These are phyloP conservation scores for Drosophila quasianomalipes DNA, from an alignment of 2,888 invertebrate species.

Conservation along the genomic window DNA sequence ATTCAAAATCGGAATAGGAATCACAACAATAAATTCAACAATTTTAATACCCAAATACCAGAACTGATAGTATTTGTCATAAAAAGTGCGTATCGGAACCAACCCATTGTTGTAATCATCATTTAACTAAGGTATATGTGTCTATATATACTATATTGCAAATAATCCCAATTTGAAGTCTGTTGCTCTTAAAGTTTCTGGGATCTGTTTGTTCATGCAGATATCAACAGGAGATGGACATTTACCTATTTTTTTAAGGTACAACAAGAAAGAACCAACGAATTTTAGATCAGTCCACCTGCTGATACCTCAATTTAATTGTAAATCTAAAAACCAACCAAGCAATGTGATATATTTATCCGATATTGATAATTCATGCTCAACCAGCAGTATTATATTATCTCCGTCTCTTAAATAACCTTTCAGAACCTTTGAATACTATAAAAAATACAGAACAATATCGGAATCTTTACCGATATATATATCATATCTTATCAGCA, in stretches of 20 bases:
- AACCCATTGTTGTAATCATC: too few relatives aligned
- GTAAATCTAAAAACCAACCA: background rate
- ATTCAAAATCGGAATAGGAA: background rate
- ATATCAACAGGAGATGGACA: background rate
- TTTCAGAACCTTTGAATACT: background rate
- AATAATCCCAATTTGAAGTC: background rate
- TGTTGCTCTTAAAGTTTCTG: background rate
- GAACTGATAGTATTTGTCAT: background rate
- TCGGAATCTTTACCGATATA: too few relatives aligned
- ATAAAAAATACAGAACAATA: background rate
- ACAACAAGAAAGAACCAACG: background rate
- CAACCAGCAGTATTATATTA: background rate
- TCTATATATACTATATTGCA: background rate
- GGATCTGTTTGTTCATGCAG: too few relatives aligned
- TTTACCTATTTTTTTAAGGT: background rate
- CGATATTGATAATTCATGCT: background rate
- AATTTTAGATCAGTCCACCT: background rate
- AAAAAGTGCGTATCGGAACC: too few relatives aligned
- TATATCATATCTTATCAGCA: background rate
- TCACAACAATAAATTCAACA: background rate
- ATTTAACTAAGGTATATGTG: too few relatives aligned
- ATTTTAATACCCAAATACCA: background rate
- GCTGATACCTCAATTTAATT: background rate
- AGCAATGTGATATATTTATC: background rate
- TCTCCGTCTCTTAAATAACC: background rate